Evolutionary conservation across 2,888 invertebrate genomes (phyloP).

Genomic region (Mythimna loreyi): DNA sequence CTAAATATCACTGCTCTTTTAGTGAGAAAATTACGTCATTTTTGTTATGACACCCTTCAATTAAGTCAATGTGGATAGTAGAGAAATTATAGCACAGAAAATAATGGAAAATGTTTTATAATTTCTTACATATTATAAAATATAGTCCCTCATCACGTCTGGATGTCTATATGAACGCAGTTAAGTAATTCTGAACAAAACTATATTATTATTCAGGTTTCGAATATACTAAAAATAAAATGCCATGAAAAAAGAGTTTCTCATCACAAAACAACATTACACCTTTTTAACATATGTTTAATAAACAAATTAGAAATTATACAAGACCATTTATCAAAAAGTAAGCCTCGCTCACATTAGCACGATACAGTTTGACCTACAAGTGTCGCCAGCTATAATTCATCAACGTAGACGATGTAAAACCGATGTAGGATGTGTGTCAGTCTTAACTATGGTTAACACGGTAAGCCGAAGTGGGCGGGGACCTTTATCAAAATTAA

Average conservation of each 20-base stretch:
- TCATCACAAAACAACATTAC: neutral
- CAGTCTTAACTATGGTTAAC: slow-evolving; percentile 32
- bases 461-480: slow-evolving; percentile 36
- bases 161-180: too few species aligned
- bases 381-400: slow-evolving; percentile 54
- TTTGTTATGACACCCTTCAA: slow-evolving; percentile 39
- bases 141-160: too few species aligned
- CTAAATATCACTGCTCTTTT: slow-evolving; percentile 27
- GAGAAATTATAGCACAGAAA: neutral
- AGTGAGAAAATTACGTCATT: slow-evolving; percentile 35
- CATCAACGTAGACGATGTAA: slow-evolving; percentile 44
- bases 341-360: slow-evolving; percentile 44
- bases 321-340: slow-evolving; percentile 51
- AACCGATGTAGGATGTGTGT: slow-evolving; percentile 28
- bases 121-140: too few species aligned
- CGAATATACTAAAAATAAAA: too few species aligned
- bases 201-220: too few species aligned
- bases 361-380: slow-evolving; percentile 51
- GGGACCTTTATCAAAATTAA: slow-evolving; percentile 52
- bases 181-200: too few species aligned
- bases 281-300: neutral
- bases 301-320: slow-evolving; percentile 20
- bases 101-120: neutral
- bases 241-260: too few species aligned
- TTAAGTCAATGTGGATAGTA: slow-evolving; percentile 24